These are phyloP conservation scores for Chlamydotis undulata DNA, from an alignment of 2,113 vertebrate genomes.

Conservation along the genomic window DNA sequence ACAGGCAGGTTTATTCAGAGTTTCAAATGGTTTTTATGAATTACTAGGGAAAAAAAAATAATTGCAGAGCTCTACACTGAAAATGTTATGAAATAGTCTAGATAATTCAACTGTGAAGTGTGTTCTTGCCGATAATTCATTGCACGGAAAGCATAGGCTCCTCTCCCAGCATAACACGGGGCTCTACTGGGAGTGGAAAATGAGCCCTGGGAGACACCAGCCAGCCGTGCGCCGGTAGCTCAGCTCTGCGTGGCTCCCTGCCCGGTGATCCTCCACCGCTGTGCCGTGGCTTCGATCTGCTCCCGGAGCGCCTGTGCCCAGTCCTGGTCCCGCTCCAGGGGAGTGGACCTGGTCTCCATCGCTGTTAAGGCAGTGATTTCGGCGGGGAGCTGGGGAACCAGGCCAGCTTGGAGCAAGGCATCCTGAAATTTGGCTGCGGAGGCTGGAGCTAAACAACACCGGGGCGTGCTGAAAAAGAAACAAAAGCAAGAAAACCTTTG, in stretches of 20 bases:
- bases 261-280: rapidly evolving
- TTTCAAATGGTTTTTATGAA: not conserved
- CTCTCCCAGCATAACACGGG: not conserved
- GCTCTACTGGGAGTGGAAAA: not conserved
- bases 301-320: conserved; percentile 81
- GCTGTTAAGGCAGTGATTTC: conserved; percentile 75
- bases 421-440: conserved; percentile 90
- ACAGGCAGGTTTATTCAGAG: not conserved
- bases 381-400: conserved; percentile 77
- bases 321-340: conserved; percentile 72
- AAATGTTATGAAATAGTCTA: not conserved
- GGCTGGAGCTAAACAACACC: conserved; percentile 89
- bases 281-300: not conserved
- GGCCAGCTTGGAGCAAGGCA: conserved; percentile 75
- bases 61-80: not conserved
- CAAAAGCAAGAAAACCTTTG: not conserved
- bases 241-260: not conserved
- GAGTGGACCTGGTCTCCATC: conserved; percentile 75
- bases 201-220: not conserved
- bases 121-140: not conserved
- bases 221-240: not conserved
- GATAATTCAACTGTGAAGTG: rapidly evolving
- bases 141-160: rapidly evolving
- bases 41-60: not conserved
- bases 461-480: not conserved